Base-by-base conservation (phyloP, 2,888 invertebrate genomes). In the Macaria notata region DNA sequence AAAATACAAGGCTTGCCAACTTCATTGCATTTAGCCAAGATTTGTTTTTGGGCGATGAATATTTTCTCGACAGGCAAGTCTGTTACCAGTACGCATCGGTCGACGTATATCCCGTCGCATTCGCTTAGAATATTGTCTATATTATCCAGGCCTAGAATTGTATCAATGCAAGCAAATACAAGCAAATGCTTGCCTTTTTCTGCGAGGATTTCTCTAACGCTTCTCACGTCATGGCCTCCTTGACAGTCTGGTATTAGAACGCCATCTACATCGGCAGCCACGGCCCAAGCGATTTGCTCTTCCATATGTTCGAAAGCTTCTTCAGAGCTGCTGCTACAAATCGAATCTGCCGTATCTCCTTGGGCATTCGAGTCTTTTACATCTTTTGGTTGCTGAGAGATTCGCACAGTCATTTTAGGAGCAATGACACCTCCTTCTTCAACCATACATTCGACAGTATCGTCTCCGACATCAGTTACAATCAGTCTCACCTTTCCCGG, bases 1-100 rank as follows among this genome's bases (percentile, higher is more conserved):
- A 96, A 96, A 67, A 98, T 96, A 9, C 96, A 96, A 0, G 97
- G 96, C 78, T 98, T 97, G 3, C 98, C 98, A 58, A 83, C 88
- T 76, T 93, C 93, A 80, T 96, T 97, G 83, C 98, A 97, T 82
- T 96, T 94, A 3, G 96, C 95, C 74, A 97, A 93, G 88, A 98
- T 94, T 76, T 94, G 93, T 87, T 98, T 98, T 79, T 97, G 97
- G 0, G 96, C 97, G 39, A 97, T 91, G 85, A 97, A 97, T 60
- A 96, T 94, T 85, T 96, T 96, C 84, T 98, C 97, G 30, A 97
- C 94, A 0, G 97, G 96, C 62, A 98, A 95, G 86, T 97, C 97
- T 68, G 96, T 95, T 63, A 97, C 95, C 62, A 98, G 89, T 78
- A 96, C 94, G 70, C 96, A 96, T 63, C 98, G 93, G 54, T 98